These are phyloP conservation scores for Operophtera brumata DNA, from an alignment of 2,888 invertebrate genomes.

Conservation along the genomic window DNA sequence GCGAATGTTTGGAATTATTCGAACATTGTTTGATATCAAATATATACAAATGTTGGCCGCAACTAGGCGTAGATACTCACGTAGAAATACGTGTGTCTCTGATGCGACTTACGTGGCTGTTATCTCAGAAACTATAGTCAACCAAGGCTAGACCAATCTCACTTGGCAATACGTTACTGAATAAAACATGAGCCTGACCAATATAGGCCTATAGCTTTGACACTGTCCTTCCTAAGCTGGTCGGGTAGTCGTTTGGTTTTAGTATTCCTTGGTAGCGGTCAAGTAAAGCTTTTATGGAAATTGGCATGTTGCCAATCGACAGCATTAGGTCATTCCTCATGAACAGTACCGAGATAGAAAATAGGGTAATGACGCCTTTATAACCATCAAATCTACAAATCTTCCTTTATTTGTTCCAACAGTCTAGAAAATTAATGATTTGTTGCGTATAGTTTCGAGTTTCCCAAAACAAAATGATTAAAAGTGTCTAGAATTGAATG, in stretches of 20 bases:
- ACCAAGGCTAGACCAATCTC: constrained; percentile 52
- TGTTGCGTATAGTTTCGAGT: constrained; percentile 4
- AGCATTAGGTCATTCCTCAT: constrained; percentile 42
- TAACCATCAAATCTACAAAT: constrained; percentile 16
- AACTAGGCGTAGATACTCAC: no score
- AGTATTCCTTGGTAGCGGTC: neutral
- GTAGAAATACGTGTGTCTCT: no score
- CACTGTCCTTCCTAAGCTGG: constrained; percentile 46
- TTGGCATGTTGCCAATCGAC: constrained; percentile 54
- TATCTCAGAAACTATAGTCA: constrained; percentile 43
- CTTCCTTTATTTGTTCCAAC: constrained; percentile 16
- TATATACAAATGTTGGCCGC: no score
- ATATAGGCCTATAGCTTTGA: constrained; percentile 37
- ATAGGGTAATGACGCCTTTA: constrained; percentile 22
- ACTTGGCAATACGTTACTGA: constrained; percentile 49
- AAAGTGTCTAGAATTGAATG: neutral
- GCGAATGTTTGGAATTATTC: no score
- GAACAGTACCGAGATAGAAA: constrained; percentile 21
- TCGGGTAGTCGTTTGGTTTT: constrained; percentile 32
- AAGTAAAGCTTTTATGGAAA: constrained; percentile 49
- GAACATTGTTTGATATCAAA: no score
- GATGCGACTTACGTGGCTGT: constrained; percentile 59
- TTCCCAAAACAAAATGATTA: neutral
- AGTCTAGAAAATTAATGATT: constrained; percentile 14
- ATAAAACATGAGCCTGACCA: constrained; percentile 50